A percentile compares a stretch with the other conserved stretches of the same genome.
These are phyloP conservation scores for Dryas iulia DNA, from an alignment of 1,140 invertebrate genomes.

Conservation along the genomic window DNA sequence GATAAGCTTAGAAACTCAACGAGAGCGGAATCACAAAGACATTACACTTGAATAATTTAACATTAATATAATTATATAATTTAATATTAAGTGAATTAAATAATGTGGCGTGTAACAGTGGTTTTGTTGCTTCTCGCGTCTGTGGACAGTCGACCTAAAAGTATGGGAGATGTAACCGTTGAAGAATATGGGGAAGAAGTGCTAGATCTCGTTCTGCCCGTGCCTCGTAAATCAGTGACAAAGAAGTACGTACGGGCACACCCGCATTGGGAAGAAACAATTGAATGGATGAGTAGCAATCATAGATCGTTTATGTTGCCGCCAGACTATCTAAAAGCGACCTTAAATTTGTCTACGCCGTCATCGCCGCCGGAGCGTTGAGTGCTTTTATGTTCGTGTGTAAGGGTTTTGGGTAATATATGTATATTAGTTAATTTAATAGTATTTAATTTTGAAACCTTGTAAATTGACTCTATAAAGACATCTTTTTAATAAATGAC, in stretches of 20 bases:
- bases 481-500: no score
- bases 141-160: not conserved
- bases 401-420: not conserved
- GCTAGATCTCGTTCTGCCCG: not conserved
- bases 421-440: not conserved
- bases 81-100: not conserved
- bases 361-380: not conserved
- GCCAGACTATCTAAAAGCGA: not conserved
- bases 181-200: not conserved
- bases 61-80: not conserved
- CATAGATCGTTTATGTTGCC: not conserved
- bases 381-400: not conserved
- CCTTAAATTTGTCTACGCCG: not conserved
- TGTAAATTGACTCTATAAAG: no score
- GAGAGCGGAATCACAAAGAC: conserved; percentile 1
- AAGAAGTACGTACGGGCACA: not conserved
- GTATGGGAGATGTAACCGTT: not conserved
- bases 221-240: not conserved
- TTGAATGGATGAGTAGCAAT: not conserved
- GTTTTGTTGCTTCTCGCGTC: not conserved
- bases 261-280: not conserved
- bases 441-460: not conserved
- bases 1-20: conserved; percentile 9
- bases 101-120: conserved; percentile 7
- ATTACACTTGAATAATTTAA: not conserved